Evolutionary conservation across 1,140 invertebrate species (phyloP), one percentile per base, ranked within the genome.

Genomic region (Epicauta chinensis): DNA sequence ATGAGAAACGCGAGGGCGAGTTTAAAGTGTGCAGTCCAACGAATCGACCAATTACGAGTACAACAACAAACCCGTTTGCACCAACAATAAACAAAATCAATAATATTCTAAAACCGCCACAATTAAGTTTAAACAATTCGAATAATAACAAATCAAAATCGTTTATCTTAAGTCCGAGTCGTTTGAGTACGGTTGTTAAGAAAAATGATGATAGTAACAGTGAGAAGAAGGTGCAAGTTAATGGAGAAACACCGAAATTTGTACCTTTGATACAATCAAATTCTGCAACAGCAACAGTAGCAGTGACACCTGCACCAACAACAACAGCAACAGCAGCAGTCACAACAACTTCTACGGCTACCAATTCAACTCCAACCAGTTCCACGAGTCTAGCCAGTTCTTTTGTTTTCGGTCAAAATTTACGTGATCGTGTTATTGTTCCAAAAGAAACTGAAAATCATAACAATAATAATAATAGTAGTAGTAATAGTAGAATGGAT

Each of bases 331-430:
- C 36, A 13, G 0, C 12, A 16, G 12, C 32, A 50, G 17, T 51
- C 39, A 54, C 50, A 9, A 55, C 59, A 16, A 31, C 42, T 14
- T 41, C 58, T 31, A 50, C 60, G n/a, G n/a, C n/a, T n/a, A n/a
- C n/a, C n/a, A n/a, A n/a, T n/a, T n/a, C n/a, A 16, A 51, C 48
- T 13, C n/a, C 40, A 1, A 30, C 49, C 17, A 53, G 69, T 2
- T 72, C 74, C 2, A 68, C 69, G 23, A 23, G 7, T 23, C 7
- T 23, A 7, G 23, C 23, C 7, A 66, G 77, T 23, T 80, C 80
- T 40, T 93, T 93, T 77, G 83, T 95, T 3, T 95, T 95, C 73
- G 91, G 91, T n/a, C 88, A 93, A 66, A 93, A 93, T 73, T 75
- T 95, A 31, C 85, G 89, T 67, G 89, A 92, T 58, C 77, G 89